Evolutionary conservation across 2,113 vertebrate genomes (phyloP).

Genomic region (Furnarius figulus): DNA sequence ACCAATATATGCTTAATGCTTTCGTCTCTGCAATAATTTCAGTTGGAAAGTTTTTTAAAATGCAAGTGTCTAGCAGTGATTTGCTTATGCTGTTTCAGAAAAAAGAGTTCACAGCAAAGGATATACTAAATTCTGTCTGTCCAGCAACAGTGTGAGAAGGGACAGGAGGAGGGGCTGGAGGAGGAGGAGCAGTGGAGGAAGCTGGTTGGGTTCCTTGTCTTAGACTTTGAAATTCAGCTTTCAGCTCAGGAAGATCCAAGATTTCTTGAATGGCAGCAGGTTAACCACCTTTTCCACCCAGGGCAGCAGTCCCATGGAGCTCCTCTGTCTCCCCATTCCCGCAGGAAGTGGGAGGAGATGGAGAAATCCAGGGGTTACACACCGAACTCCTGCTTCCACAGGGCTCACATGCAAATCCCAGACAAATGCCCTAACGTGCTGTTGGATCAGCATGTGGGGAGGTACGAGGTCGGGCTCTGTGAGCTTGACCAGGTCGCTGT

Average conservation of each 20-base stretch:
- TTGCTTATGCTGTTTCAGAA: not conserved
- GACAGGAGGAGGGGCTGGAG: not conserved
- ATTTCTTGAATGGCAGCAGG: fast-evolving
- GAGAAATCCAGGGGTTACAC: not conserved
- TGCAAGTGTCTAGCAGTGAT: not conserved
- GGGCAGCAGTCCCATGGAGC: fast-evolving
- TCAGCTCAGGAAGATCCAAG: not conserved
- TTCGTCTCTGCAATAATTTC: not conserved
- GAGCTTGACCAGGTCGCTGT: not conserved
- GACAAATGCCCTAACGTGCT: fast-evolving
- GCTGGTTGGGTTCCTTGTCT: not conserved
- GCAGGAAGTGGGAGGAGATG: fast-evolving
- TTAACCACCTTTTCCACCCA: not conserved
- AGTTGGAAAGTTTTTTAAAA: not conserved
- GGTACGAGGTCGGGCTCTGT: fast-evolving
- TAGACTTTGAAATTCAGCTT: not conserved
- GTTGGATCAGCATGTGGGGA: fast-evolving
- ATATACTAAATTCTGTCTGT: not conserved
- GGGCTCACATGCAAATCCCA: not conserved
- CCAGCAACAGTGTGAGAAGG: not conserved
- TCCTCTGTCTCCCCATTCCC: not conserved
- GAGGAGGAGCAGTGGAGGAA: not conserved
- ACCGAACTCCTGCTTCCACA: not conserved
- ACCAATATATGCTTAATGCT: not conserved
- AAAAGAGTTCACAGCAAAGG: not conserved